Evolutionary conservation across 1,140 invertebrate species (phyloP).

Genomic region (Calosoma granatense): DNA sequence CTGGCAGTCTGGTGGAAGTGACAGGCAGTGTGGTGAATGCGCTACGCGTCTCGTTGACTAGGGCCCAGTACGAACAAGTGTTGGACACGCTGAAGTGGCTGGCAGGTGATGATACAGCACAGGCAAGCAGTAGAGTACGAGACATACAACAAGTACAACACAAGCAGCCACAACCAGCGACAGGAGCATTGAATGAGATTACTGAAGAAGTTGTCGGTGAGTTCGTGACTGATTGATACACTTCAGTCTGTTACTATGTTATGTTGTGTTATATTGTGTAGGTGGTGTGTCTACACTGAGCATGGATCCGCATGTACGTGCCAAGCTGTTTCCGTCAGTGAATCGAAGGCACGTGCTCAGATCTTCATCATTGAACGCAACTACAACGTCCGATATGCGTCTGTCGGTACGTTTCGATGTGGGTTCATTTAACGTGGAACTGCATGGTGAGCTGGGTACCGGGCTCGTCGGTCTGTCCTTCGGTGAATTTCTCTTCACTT

Average conservation of each 20-base stretch:
- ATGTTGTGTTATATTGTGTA: slow-evolving; percentile 14
- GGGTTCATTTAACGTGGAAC: slow-evolving; percentile 58
- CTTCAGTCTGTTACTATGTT: not conserved
- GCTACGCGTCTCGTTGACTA: slow-evolving; percentile 72
- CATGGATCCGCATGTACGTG: slow-evolving; percentile 48
- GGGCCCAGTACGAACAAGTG: slow-evolving; percentile 81
- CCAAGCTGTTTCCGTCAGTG: slow-evolving; percentile 34
- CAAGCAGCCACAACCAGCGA: not conserved
- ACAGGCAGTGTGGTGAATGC: slow-evolving; percentile 72
- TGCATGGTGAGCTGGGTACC: slow-evolving; percentile 51
- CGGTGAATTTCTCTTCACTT: slow-evolving; percentile 66
- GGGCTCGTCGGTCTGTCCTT: slow-evolving; percentile 71
- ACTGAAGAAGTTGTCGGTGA: slow-evolving; percentile 29
- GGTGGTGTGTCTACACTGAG: slow-evolving; percentile 41
- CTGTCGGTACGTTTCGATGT: slow-evolving; percentile 57
- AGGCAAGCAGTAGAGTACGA: too few relatives aligned
- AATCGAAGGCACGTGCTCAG: slow-evolving; percentile 9
- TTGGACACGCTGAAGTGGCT: slow-evolving; percentile 56
- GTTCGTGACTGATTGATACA: not conserved
- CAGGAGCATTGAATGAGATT: slow-evolving; percentile 26
- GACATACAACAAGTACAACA: not conserved
- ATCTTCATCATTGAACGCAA: slow-evolving; percentile 5
- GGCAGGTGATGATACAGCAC: slow-evolving; percentile 8
- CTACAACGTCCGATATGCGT: slow-evolving; percentile 1
- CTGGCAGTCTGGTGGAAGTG: slow-evolving; percentile 43